These are phyloP conservation scores for Drosophila eohydei DNA, from an alignment of 2,888 invertebrate genomes.

Conservation along the genomic window DNA sequence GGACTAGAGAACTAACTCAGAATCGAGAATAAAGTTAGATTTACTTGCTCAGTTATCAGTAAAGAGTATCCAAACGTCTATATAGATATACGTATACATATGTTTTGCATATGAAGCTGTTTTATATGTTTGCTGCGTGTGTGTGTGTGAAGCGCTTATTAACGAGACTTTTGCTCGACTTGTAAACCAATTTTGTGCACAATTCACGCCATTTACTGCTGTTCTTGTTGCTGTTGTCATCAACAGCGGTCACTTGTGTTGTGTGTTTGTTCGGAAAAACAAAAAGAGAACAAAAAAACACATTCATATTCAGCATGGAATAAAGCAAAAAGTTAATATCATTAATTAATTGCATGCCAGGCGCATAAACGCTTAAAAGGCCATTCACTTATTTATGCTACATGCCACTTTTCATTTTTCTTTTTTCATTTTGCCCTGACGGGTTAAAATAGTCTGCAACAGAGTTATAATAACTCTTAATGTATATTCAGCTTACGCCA, in stretches of 20 bases:
- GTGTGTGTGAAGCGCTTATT: constrained; percentile 35
- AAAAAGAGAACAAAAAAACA: neutral
- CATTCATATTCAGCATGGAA: constrained; percentile 1
- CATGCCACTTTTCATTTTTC: neutral
- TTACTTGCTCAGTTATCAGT: neutral
- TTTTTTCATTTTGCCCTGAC: constrained; percentile 22
- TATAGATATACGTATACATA: neutral
- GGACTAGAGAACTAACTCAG: neutral
- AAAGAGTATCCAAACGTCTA: neutral
- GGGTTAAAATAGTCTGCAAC: constrained; percentile 27
- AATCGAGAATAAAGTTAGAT: neutral
- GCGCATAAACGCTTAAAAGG: constrained; percentile 53
- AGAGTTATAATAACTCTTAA: constrained; percentile 10
- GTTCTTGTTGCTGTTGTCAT: constrained; percentile 28
- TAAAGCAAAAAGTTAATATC: constrained; percentile 30
- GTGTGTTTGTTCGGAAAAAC: constrained; percentile 11
- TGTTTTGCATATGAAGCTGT: constrained; percentile 4
- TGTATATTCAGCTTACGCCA: constrained; percentile 1
- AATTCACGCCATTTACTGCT: constrained; percentile 37
- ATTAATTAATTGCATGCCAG: constrained; percentile 61
- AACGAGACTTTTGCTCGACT: constrained; percentile 49
- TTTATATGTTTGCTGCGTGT: constrained; percentile 10
- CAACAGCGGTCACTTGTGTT: constrained; percentile 24
- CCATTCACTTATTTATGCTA: constrained; percentile 49
- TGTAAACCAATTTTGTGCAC: constrained; percentile 39